Evolutionary conservation across 2,113 vertebrate genomes (phyloP).

Genomic region (Regulus satrapa): DNA sequence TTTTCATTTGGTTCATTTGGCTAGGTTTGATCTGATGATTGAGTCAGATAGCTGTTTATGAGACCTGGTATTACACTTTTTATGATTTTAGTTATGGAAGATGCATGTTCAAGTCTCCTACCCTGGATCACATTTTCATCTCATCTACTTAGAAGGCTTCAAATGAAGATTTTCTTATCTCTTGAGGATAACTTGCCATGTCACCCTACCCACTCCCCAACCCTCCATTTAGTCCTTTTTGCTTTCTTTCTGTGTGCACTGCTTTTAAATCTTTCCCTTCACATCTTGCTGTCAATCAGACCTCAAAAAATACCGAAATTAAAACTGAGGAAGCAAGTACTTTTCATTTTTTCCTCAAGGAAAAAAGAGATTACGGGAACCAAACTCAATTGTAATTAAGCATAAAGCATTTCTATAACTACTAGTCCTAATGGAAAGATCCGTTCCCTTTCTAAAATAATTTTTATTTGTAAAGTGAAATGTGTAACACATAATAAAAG

Average conservation of each 20-base stretch:
- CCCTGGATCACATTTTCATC: not conserved
- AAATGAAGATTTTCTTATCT: not conserved
- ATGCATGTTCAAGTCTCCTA: not conserved
- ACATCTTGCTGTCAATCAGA: not conserved
- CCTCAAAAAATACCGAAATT: not conserved
- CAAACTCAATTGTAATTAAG: not conserved
- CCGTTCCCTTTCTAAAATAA: conserved; percentile 24
- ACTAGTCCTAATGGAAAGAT: not conserved
- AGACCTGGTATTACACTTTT: not conserved
- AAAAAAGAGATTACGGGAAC: conserved; percentile 8
- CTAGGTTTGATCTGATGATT: not conserved
- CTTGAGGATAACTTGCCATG: not conserved
- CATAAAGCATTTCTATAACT: conserved; percentile 25
- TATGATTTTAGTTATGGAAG: not conserved
- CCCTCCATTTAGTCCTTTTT: not conserved
- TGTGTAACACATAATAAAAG: conserved; percentile 56
- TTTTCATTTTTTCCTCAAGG: not conserved
- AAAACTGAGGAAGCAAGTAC: not conserved
- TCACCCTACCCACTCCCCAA: accelerated
- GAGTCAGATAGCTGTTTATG: not conserved
- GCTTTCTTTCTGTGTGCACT: not conserved
- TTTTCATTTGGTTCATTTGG: not conserved
- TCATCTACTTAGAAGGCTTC: not conserved
- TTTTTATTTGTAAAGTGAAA: conserved; percentile 43
- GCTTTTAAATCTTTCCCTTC: not conserved